These are phyloP conservation scores for Muscina levida DNA, from an alignment of 2,888 invertebrate species.

Conservation along the genomic window DNA sequence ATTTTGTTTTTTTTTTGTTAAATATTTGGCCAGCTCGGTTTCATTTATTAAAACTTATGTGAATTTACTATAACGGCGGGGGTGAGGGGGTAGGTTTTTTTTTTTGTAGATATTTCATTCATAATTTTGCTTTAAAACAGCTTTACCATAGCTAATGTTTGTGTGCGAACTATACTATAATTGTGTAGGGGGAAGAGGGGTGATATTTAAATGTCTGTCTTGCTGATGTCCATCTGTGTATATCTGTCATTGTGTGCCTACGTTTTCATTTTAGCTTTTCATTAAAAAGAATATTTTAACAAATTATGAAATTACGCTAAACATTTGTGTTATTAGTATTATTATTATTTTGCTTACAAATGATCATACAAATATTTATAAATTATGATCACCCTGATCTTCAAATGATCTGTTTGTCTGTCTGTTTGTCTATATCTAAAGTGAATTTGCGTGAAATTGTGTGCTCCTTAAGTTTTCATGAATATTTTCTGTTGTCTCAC, in stretches of 20 bases:
- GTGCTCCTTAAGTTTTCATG: background rate
- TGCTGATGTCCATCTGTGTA: background rate
- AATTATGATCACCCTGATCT: conserved; percentile 61
- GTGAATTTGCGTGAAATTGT: background rate
- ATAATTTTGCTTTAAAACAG: too few species aligned
- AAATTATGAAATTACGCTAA: conserved; percentile 6
- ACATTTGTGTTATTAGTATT: too few species aligned
- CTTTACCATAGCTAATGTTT: too few species aligned
- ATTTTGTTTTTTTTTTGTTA: too few species aligned
- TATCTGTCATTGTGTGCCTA: background rate
- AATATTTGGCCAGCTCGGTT: too few species aligned
- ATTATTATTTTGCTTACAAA: too few species aligned
- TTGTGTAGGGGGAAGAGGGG: too few species aligned
- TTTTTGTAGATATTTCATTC: too few species aligned
- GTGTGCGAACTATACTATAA: too few species aligned
- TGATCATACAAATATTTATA: conserved; percentile 30
- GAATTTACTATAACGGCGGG: too few species aligned
- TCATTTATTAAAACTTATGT: too few species aligned
- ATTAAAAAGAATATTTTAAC: background rate
- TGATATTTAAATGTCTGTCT: background rate
- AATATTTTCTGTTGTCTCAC: background rate
- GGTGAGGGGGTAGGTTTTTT: too few species aligned
- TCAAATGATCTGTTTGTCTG: conserved; percentile 26
- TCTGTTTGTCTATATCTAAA: background rate
- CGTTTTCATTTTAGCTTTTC: background rate